phyloP scores from a whole-genome alignment of 1,140 invertebrate species.

The Zophobas morio region DNA sequence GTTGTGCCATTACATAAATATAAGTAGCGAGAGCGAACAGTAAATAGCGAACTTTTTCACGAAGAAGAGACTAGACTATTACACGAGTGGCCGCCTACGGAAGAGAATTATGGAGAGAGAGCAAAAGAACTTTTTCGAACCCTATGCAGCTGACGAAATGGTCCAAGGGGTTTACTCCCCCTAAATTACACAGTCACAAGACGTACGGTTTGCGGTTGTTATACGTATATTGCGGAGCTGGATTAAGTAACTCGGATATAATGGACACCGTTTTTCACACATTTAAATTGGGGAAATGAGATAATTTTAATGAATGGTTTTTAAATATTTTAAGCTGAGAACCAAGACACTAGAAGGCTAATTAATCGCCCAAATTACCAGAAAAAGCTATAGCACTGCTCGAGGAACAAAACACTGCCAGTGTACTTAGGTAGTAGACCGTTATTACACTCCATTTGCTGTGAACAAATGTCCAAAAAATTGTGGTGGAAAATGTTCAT shows the following conservation, averaged over 20 bases:
- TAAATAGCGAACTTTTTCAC: conserved; percentile 40
- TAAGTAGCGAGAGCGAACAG: conserved; percentile 41
- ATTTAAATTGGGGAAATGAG: conserved; percentile 8
- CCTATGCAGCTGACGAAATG: conserved; percentile 33
- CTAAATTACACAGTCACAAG: conserved; percentile 32
- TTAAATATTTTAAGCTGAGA: not conserved
- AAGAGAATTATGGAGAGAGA: conserved; percentile 29
- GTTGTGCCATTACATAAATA: conserved; percentile 37
- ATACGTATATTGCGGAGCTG: conserved; percentile 24
- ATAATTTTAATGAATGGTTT: not conserved
- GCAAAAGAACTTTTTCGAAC: conserved; percentile 21
- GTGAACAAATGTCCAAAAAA: no score
- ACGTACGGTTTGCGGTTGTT: conserved; percentile 25
- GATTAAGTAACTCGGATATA: conserved; percentile 11
- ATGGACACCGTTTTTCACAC: conserved; percentile 19
- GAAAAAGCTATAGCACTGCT: no score
- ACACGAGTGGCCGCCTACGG: conserved; percentile 33
- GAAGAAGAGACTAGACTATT: conserved; percentile 35
- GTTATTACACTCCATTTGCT: no score
- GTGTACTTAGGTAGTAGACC: no score
- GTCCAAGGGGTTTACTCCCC: conserved; percentile 24
- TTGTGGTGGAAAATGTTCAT: no score
- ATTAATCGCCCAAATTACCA: not conserved
- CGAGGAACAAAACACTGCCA: no score
- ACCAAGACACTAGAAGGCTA: not conserved